These are phyloP conservation scores for Pelagia noctiluca DNA, from an alignment of 30 jellyfish, hydroid and myxozoan species.

Conservation along the genomic window DNA sequence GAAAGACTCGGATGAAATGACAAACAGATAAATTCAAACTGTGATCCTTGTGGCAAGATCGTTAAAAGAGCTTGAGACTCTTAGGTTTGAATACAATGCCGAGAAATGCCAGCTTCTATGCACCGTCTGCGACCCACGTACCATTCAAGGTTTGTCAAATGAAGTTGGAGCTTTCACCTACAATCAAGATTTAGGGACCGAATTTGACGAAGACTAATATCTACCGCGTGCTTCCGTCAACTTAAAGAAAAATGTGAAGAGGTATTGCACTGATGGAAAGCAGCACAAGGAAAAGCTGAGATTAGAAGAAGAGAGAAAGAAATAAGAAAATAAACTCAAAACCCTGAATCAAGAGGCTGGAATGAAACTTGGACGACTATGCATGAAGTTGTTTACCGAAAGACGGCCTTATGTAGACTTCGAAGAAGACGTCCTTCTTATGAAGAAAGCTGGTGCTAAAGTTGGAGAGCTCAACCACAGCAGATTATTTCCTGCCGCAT, in stretches of 20 bases:
- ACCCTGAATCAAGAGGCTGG: slow-evolving; percentile 13
- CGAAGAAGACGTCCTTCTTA: slow-evolving; percentile 18
- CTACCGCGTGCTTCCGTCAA: slow-evolving; percentile 22
- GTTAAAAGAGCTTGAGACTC: slow-evolving; percentile 18
- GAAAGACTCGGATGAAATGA: slow-evolving; percentile 4
- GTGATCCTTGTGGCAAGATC: slow-evolving; percentile 26
- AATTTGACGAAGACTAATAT: slow-evolving; percentile 31
- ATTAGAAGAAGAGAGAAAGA: too few relatives aligned
- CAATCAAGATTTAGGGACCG: background rate
- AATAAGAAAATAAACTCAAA: background rate
- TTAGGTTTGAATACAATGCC: slow-evolving; percentile 8
- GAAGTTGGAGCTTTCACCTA: slow-evolving; percentile 16
- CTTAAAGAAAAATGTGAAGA: slow-evolving; percentile 11
- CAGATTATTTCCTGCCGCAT: too few relatives aligned
- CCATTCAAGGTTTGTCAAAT: background rate
- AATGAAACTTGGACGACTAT: slow-evolving; percentile 15
- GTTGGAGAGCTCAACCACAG: too few relatives aligned
- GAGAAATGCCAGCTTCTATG: slow-evolving; percentile 23
- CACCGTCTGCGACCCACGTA: slow-evolving; percentile 16
- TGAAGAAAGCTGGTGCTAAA: too few relatives aligned
- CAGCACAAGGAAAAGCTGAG: too few relatives aligned
- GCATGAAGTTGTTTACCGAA: background rate
- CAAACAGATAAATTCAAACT: slow-evolving; percentile 10
- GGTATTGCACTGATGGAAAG: slow-evolving; percentile 15
- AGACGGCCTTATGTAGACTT: slow-evolving; percentile 1